Evolutionary conservation across 2,113 vertebrate genomes (phyloP), one percentile per base, ranked within the genome.

Genomic region (Vimba vimba): DNA sequence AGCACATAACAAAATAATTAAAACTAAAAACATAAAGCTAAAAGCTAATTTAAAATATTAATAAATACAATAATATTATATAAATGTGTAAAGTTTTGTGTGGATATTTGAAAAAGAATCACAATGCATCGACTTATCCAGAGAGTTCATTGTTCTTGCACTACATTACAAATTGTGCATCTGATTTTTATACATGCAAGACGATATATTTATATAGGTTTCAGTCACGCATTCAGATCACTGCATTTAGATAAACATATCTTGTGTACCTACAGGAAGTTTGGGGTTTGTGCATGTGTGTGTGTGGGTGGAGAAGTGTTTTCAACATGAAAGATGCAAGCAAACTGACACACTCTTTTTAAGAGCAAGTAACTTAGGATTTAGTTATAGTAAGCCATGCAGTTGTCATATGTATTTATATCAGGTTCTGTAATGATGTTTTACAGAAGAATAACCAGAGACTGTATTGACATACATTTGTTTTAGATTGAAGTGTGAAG

Each of bases 221-320:
- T 19, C 8, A 64, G 59, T 64, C 21, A 64, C 79, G 30, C 8
- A 17, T 45, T 80, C 36, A 60, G 23, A 62, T 60, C 12, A 17
- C 52, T 39, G 6, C 12, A 7, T 39, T 39, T 13, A 39, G 36
- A 79, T 17, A 17, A 27, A n/a, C 8, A 6, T 3, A 15, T 62
- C 13, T 79, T 80, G 36, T 45, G n/a, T n/a, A 19, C 17, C 2
- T 17, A 79, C 57, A n/a, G 77, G 77, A 79, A 79, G 77, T 60
- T 60, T 15, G 23, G 21, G 33, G 39, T 52, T 59, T 47, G 55
- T 8, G 19, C 27, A 17, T 64, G 39, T 80, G 36, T 80, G 59
- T 62, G 78, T 11, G 59, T 27, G 59, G 13, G 79, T 64, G 57
- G 19, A 25, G 57, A 11, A 19, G 9, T 21, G 39, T 66, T 66